Base-by-base conservation (phyloP, 2,888 invertebrate species). In the Lysandra bellargus region DNA sequence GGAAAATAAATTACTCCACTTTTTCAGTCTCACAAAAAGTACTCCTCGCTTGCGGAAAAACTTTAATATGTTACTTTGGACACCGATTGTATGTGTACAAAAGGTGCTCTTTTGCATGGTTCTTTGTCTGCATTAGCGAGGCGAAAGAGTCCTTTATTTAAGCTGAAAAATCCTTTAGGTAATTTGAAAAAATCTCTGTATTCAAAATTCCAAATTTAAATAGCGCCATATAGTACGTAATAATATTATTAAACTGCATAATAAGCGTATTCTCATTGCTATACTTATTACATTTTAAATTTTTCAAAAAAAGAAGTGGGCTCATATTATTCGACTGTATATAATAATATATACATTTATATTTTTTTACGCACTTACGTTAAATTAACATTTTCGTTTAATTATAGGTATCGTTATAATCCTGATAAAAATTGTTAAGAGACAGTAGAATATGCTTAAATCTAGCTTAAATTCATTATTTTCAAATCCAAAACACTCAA, bases 1-100 rank as follows among this genome's bases (percentile, higher is more conserved):
- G 91, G 92, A 91, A 93, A 92, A 94, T 93, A 93, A 94, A 94
- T 94, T 93, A 93, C 92, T 85, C 86, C 89, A 88, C 91, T 93
- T 93, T 93, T 93, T 93, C 93, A 93, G 90, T 85, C 84, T 87
- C 89, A 90, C 92, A 92, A 93, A 93, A 93, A 93, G 90, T 86
- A 87, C 87, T 90, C 90, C 91, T 91, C 91, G 91, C 90, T 92
- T 90, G 87, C 81, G 87, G 89, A 91, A 92, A 92, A 92, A 91
- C 88, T 93, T 92, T 92, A 90, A 91, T 92, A 92, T 91, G 91
- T 91, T 89, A 88, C 86, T 83, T 83, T 82, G 86, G 86, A 86
- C 87, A 81, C 82, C 82, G 82, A 83, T 83, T 83, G 82, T 83
- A 81, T 82, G 60, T 23, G 33, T 60, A 60, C 60, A 60, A 57